Conservation (phyloP, 2,113 vertebrate species). For the Nesoenas mayeri region DNA sequence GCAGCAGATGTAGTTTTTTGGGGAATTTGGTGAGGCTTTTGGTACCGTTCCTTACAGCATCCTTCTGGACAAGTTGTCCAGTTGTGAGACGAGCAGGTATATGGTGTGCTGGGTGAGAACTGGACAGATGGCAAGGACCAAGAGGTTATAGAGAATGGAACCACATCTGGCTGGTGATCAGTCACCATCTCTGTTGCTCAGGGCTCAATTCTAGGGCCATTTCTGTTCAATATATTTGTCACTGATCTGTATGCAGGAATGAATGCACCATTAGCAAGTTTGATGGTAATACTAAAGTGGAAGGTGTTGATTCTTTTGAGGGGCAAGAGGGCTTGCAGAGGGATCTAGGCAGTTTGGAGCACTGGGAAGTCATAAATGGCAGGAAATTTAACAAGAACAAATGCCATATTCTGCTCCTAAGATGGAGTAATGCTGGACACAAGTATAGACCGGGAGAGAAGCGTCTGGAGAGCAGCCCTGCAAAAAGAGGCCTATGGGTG, state of each 20-base stretch:
- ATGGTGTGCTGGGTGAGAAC: too few relatives aligned
- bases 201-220: not conserved
- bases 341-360: not conserved
- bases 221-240: not conserved
- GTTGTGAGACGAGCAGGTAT: too few relatives aligned
- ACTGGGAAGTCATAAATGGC: too few relatives aligned
- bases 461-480: too few relatives aligned
- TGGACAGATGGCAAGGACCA: too few relatives aligned
- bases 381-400: not conserved
- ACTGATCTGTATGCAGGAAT: not conserved
- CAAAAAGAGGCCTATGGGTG: too few relatives aligned
- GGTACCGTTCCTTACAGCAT: too few relatives aligned
- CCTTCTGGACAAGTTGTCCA: too few relatives aligned
- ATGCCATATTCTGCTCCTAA: not conserved
- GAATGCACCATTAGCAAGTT: not conserved
- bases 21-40: not conserved
- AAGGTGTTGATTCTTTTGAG: not conserved
- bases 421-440: not conserved
- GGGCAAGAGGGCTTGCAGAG: not conserved
- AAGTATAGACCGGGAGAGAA: too few relatives aligned
- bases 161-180: too few relatives aligned
- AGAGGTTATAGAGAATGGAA: too few relatives aligned
- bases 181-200: accelerated
- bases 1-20: not conserved
- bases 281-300: not conserved